Conservation (phyloP, 1,140 invertebrate genomes). For the Aphaenogaster floridana region DNA sequence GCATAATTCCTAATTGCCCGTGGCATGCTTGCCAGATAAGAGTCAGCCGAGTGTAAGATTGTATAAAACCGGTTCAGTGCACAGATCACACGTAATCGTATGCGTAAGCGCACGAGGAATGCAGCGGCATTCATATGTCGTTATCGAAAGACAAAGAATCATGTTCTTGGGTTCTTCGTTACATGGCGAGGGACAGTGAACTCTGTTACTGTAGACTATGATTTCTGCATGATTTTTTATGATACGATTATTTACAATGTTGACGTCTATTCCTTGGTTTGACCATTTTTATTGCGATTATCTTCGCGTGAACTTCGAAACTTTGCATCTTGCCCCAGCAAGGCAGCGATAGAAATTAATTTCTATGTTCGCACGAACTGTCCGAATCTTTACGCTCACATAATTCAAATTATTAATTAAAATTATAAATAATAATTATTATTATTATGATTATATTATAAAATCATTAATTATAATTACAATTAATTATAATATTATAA, state of each 20-base stretch:
- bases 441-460: no score
- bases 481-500: neutral
- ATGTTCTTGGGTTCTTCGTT: neutral
- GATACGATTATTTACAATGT: neutral
- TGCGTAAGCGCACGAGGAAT: neutral
- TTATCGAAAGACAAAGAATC: neutral
- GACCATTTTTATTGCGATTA: neutral
- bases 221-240: neutral
- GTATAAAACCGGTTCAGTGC: neutral
- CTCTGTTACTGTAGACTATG: neutral
- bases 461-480: no score
- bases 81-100: constrained; percentile 14
- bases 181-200: neutral
- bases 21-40: neutral
- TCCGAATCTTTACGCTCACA: neutral
- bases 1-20: neutral
- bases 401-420: neutral
- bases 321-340: neutral
- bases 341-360: neutral
- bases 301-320: neutral
- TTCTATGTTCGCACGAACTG: neutral
- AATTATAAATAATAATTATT: neutral
- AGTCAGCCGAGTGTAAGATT: constrained; percentile 7
- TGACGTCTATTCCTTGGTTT: neutral
- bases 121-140: neutral